These are phyloP conservation scores for Sepiola atlantica DNA, from an alignment of 2,888 invertebrate species.

Conservation along the genomic window DNA sequence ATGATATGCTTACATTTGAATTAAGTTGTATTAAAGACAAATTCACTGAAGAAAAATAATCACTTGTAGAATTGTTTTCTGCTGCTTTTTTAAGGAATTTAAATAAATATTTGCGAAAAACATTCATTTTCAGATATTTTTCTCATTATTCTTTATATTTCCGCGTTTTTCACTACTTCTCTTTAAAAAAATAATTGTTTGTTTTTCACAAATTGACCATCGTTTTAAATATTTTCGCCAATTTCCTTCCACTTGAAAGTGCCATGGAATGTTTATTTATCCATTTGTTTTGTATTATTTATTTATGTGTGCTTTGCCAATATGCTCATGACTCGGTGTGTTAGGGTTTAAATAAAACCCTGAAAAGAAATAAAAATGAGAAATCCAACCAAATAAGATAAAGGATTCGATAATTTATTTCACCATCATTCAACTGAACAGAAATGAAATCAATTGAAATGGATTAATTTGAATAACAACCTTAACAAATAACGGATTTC, in stretches of 20 bases:
- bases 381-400: neutral
- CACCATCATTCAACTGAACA: neutral
- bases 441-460: slow-evolving; percentile 32
- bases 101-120: neutral
- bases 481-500: neutral
- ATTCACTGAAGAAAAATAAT: neutral
- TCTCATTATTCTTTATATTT: neutral
- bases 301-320: neutral
- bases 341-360: neutral
- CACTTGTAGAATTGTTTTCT: neutral
- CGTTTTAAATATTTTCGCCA: neutral
- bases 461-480: slow-evolving; percentile 1
- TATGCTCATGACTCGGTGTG: neutral
- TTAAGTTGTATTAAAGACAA: neutral
- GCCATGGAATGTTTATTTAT: neutral
- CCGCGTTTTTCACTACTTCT: neutral
- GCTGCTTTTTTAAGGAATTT: neutral
- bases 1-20: neutral
- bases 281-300: neutral
- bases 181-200: neutral
- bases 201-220: neutral
- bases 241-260: slow-evolving; percentile 18
- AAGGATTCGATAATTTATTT: neutral
- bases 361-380: neutral
- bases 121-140: neutral